Conservation (phyloP, 1,140 invertebrate genomes). For the Oncopodura yosiiana region DNA sequence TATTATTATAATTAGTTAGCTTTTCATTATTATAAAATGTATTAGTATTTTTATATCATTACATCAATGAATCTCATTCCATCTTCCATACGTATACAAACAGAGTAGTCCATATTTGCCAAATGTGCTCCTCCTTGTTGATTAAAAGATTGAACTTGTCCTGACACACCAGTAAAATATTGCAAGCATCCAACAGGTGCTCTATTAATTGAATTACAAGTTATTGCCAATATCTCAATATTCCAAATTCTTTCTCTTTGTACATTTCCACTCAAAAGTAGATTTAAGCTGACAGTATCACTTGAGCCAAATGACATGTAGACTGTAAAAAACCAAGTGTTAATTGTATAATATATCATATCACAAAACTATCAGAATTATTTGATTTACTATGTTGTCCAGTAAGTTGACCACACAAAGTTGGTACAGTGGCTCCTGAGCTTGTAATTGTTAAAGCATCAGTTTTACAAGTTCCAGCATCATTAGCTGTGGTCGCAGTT, state of each 20-base stretch:
- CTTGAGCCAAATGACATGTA: constrained; percentile 31
- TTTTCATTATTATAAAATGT: no score
- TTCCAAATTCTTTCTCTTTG: constrained; percentile 31
- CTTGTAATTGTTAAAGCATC: constrained; percentile 28
- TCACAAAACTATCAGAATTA: no score
- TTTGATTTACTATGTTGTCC: constrained; percentile 28
- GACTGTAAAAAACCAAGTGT: constrained; percentile 14
- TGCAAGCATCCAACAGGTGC: constrained; percentile 35
- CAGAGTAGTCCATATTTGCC: constrained; percentile 27
- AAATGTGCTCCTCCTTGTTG: constrained; percentile 26
- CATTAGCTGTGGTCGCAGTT: background rate
- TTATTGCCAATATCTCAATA: constrained; percentile 29
- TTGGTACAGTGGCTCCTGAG: constrained; percentile 20
- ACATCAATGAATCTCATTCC: constrained; percentile 35
- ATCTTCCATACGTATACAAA: constrained; percentile 32
- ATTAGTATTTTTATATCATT: constrained; percentile 3
- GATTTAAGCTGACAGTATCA: constrained; percentile 31
- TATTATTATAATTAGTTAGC: no score
- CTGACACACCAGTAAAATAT: constrained; percentile 33
- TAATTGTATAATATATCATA: no score
- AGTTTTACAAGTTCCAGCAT: constrained; percentile 31
- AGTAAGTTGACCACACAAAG: constrained; percentile 27
- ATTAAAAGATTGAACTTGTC: constrained; percentile 31
- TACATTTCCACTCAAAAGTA: constrained; percentile 18
- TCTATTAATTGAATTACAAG: constrained; percentile 21